Evolutionary conservation across 2,113 vertebrate species (phyloP).

Genomic region (Burhinus bistriatus): DNA sequence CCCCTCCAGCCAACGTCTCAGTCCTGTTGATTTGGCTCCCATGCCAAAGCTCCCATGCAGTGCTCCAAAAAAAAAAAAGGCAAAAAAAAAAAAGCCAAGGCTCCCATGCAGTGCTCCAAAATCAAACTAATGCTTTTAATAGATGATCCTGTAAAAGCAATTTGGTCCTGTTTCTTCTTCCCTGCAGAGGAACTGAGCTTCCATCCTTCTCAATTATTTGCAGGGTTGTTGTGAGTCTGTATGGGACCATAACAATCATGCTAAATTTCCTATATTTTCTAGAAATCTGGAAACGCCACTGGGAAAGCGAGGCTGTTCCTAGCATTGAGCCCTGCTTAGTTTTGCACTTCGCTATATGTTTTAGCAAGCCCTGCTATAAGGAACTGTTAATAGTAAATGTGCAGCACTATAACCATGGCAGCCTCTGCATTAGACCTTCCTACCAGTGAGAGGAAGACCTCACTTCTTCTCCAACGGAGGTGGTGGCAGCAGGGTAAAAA

Average conservation of each 20-base stretch:
- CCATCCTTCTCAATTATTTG: not conserved
- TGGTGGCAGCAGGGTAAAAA: not conserved
- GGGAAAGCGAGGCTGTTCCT: not conserved
- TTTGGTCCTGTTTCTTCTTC: not conserved
- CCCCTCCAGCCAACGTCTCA: not conserved
- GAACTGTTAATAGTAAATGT: not conserved
- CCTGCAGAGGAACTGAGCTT: not conserved
- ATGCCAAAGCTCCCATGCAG: not conserved
- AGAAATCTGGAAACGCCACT: not conserved
- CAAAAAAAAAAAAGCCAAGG: not conserved
- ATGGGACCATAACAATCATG: not conserved
- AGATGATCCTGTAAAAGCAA: not conserved
- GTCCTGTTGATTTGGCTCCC: not conserved
- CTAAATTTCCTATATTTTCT: not conserved
- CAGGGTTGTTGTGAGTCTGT: not conserved
- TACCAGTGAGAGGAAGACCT: accelerated
- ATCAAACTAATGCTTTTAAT: not conserved
- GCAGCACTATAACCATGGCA: not conserved
- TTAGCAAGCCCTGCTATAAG: not conserved
- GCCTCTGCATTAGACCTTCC: not conserved
- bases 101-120: not conserved
- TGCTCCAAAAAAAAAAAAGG: not conserved
- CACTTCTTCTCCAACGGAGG: not conserved
- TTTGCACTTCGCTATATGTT: not conserved
- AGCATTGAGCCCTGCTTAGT: not conserved